Evolutionary conservation across 2,888 invertebrate species (phyloP).

Genomic region (Erebia aethiops): DNA sequence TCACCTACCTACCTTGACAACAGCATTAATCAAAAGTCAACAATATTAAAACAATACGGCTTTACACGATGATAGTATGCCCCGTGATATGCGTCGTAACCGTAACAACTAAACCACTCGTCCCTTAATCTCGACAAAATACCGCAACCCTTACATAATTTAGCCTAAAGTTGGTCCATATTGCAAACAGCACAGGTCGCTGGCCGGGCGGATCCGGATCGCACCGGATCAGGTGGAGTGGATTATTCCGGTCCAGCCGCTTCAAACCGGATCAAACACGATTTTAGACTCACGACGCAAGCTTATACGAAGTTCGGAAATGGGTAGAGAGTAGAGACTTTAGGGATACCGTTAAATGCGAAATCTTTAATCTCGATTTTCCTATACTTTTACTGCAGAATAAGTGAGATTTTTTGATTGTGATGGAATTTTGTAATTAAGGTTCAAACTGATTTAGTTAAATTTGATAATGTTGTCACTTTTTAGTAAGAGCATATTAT

Average conservation of each 20-base stretch:
- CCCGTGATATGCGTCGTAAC: too few relatives aligned
- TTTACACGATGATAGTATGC: too few relatives aligned
- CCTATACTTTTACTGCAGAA: background rate
- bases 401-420: too few relatives aligned
- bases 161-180: conserved; percentile 21
- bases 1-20: too few relatives aligned
- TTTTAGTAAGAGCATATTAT: too few relatives aligned
- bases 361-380: background rate
- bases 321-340: conserved; percentile 24
- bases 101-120: too few relatives aligned
- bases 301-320: conserved; percentile 62
- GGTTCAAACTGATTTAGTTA: too few relatives aligned
- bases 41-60: too few relatives aligned
- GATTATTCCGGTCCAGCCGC: conserved; percentile 76
- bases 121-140: conserved; percentile 23
- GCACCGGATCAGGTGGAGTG: conserved; percentile 76
- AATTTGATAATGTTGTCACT: too few relatives aligned
- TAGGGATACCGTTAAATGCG: background rate
- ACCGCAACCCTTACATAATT: conserved; percentile 20
- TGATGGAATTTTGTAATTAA: too few relatives aligned
- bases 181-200: conserved; percentile 54
- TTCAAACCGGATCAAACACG: conserved; percentile 74
- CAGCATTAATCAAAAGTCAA: too few relatives aligned
- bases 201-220: conserved; percentile 51
- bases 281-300: conserved; percentile 73